Conservation (phyloP, 2,888 invertebrate genomes). For the Carabus problematicus region DNA sequence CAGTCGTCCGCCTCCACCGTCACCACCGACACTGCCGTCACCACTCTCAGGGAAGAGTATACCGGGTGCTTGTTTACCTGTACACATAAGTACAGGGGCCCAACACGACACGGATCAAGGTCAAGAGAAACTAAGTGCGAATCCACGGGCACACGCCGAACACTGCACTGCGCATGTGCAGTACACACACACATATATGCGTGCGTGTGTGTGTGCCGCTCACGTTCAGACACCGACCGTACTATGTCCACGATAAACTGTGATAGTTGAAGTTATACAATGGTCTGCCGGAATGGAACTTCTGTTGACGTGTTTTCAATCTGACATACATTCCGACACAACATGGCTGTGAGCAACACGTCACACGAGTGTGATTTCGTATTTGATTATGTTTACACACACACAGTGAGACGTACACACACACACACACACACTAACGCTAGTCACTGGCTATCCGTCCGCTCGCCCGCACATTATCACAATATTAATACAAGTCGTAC, state of each 20-base stretch:
- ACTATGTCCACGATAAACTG: too few relatives aligned
- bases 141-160: not conserved
- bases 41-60: not conserved
- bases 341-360: not conserved
- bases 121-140: conserved; percentile 22
- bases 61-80: conserved; percentile 6
- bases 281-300: too few relatives aligned
- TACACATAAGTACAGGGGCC: not conserved
- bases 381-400: too few relatives aligned
- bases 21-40: not conserved
- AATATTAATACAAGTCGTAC: too few relatives aligned
- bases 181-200: not conserved
- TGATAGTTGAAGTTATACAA: too few relatives aligned
- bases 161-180: conserved; percentile 9
- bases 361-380: not conserved
- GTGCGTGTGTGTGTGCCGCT: not conserved
- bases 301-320: not conserved
- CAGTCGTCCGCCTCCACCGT: conserved; percentile 2
- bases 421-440: too few relatives aligned
- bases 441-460: too few relatives aligned
- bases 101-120: conserved; percentile 16
- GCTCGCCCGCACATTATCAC: too few relatives aligned
- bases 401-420: too few relatives aligned
- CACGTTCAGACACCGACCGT: not conserved
- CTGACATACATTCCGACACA: not conserved